A percentile compares a stretch with the other conserved stretches of the same genome.
Evolutionary conservation across 2,888 invertebrate species (phyloP).

Genomic region (Meta bourneti): DNA sequence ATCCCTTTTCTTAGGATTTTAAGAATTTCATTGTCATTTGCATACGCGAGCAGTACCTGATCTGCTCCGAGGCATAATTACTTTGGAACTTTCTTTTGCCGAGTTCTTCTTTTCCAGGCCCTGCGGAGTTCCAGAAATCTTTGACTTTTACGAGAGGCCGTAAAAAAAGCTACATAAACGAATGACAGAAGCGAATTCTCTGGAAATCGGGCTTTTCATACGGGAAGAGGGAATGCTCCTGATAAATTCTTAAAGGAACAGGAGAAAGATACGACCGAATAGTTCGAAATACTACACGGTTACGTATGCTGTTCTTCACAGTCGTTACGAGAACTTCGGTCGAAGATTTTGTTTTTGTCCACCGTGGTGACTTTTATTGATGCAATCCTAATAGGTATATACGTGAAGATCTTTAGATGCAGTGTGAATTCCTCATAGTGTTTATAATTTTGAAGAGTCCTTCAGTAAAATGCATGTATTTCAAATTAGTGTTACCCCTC

Average conservation of each 20-base stretch:
- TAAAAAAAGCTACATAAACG: constrained; percentile 15
- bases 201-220: not conserved
- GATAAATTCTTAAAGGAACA: not conserved
- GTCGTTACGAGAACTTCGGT: too few species aligned
- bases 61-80: constrained; percentile 62
- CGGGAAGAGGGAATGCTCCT: not conserved
- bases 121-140: constrained; percentile 57
- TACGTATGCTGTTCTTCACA: not conserved
- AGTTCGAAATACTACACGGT: not conserved
- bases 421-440: too few species aligned
- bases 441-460: too few species aligned
- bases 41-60: constrained; percentile 41
- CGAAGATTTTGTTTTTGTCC: too few species aligned
- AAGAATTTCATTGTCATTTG: constrained; percentile 66
- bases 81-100: constrained; percentile 50
- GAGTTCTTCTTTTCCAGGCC: constrained; percentile 38
- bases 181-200: not conserved
- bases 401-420: too few species aligned
- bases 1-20: constrained; percentile 51
- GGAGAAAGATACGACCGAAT: not conserved
- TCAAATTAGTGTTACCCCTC: too few species aligned
- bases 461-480: too few species aligned
- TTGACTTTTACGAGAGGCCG: constrained; percentile 43
- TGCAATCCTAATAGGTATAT: too few species aligned
- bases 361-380: too few species aligned